A percentile compares a stretch with the other conserved stretches of the same genome.
phyloP scores from a whole-genome alignment of 2,888 invertebrate species.

The Tetranychus piercei region DNA sequence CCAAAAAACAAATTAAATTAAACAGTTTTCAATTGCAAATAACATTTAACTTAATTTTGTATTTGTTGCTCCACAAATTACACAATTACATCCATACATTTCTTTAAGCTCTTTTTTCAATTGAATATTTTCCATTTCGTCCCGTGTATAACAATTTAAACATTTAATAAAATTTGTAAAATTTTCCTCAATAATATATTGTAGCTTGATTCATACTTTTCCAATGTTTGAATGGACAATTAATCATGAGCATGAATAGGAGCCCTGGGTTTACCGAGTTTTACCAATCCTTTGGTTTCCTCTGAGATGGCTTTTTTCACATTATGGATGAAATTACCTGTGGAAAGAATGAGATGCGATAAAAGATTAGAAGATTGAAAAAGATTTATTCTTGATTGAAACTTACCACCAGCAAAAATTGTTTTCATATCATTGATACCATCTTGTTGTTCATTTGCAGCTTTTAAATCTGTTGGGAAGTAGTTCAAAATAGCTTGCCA shows the following conservation, averaged over 20 bases:
- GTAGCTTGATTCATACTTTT: too few species aligned
- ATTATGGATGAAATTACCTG: constrained; percentile 7
- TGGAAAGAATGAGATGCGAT: neutral
- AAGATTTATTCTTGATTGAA: neutral
- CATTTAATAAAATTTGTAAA: too few species aligned
- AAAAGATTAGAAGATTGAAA: too few species aligned
- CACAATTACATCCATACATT: too few species aligned
- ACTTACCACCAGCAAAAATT: neutral
- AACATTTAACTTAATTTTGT: too few species aligned
- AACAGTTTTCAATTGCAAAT: too few species aligned
- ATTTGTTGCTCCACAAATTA: too few species aligned
- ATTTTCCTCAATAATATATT: too few species aligned
- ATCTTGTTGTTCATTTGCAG: neutral
- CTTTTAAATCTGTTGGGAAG: neutral
- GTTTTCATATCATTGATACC: neutral
- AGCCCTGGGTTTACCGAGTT: neutral
- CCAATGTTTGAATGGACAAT: neutral
- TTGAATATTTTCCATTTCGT: too few species aligned
- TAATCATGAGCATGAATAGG: neutral
- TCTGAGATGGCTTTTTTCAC: neutral
- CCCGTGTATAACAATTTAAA: too few species aligned
- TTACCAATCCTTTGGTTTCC: neutral
- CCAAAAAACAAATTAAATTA: too few species aligned
- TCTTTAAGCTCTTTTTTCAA: too few species aligned
- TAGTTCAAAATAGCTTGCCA: neutral